phyloP scores from a whole-genome alignment of 2,113 vertebrate species.

The Amblyornis subalaris region DNA sequence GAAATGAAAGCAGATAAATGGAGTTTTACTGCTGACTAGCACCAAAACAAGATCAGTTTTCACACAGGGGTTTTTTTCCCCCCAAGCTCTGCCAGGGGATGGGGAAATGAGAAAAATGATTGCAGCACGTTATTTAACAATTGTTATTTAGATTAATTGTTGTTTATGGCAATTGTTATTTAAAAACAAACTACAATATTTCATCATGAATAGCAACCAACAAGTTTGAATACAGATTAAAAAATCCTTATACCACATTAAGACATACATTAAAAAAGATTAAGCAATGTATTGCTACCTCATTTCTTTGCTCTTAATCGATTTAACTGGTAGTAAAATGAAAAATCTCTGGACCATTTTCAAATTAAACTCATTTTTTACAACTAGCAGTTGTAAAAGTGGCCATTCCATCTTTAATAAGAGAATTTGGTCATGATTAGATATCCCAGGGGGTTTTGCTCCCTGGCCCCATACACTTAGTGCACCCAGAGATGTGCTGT shows the following conservation, averaged over 20 bases:
- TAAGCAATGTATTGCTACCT: not conserved
- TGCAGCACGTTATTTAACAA: not conserved
- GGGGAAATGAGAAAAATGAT: not conserved
- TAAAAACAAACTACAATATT: not conserved
- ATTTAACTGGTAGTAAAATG: not conserved
- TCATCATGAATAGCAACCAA: not conserved
- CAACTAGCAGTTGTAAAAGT: not conserved
- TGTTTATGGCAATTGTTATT: not conserved
- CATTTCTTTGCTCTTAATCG: not conserved
- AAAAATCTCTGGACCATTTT: not conserved
- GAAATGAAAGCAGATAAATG: not conserved
- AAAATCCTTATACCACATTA: not conserved
- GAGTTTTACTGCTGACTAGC: not conserved
- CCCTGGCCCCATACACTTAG: not conserved
- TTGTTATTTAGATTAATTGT: not conserved
- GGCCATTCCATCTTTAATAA: not conserved
- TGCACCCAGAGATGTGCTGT: accelerated
- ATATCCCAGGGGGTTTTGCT: not conserved
- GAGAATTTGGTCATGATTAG: not conserved
- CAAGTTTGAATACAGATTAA: not conserved
- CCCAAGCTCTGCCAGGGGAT: not conserved
- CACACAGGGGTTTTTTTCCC: accelerated
- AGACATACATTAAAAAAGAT: not conserved
- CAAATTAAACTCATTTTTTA: not conserved
- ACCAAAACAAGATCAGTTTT: not conserved